These are phyloP conservation scores for Alethe diademata DNA, from an alignment of 2,113 vertebrate species.

Conservation along the genomic window DNA sequence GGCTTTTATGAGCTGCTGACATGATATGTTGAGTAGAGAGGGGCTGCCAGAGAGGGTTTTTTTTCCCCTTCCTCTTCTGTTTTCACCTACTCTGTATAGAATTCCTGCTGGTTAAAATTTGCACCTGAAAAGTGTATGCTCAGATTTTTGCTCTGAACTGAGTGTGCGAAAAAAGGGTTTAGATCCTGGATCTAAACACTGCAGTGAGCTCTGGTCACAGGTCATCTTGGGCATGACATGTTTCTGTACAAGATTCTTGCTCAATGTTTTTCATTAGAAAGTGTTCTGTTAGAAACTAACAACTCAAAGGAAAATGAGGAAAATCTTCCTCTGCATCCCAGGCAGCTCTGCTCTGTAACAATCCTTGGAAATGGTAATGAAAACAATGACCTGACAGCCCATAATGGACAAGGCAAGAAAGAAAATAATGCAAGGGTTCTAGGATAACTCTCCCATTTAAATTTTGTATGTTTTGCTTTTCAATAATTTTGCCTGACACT, in stretches of 20 bases:
- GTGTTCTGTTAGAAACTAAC: background rate
- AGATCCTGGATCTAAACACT: background rate
- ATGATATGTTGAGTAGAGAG: background rate
- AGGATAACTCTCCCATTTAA: background rate
- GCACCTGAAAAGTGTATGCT: fast-evolving
- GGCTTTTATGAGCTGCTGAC: background rate
- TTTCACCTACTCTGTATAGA: background rate
- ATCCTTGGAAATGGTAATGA: background rate
- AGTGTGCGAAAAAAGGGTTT: background rate
- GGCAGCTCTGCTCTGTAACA: background rate
- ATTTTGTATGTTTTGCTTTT: background rate
- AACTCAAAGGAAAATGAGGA: background rate
- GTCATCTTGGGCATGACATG: background rate
- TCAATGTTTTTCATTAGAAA: background rate
- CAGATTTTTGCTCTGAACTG: background rate
- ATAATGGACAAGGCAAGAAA: background rate
- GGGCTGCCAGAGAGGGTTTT: background rate
- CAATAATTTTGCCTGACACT: background rate
- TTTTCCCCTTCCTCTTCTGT: background rate
- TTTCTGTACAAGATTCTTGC: background rate
- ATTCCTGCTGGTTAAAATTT: background rate
- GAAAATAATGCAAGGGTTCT: background rate
- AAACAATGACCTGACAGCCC: background rate
- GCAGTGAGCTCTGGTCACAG: background rate
- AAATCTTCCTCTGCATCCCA: background rate